A percentile compares a stretch with the other conserved stretches of the same genome.
These are phyloP conservation scores for Gonioctena quinquepunctata DNA, from an alignment of 1,140 invertebrate species.

Conservation along the genomic window DNA sequence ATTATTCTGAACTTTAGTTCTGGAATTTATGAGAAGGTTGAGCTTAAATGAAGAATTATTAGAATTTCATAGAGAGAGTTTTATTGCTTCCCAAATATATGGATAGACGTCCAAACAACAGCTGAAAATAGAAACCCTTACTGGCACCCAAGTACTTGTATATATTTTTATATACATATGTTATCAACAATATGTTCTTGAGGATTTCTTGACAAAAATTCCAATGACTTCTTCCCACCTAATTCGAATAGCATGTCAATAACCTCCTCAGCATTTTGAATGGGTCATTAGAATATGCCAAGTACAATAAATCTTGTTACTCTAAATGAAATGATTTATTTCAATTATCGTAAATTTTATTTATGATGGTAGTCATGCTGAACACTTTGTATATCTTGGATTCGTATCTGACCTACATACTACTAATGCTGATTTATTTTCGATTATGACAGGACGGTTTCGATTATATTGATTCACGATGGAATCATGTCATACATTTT, in stretches of 20 bases:
- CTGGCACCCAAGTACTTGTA: too few relatives aligned
- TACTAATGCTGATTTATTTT: neutral
- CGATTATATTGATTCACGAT: neutral
- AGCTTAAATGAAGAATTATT: too few relatives aligned
- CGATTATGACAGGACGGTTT: neutral
- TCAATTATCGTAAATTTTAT: constrained; percentile 13
- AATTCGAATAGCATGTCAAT: neutral
- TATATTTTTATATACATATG: too few relatives aligned
- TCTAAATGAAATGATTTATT: constrained; percentile 14
- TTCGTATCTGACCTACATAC: neutral
- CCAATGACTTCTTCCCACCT: neutral
- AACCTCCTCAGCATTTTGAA: neutral
- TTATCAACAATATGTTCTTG: too few relatives aligned
- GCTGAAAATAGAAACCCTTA: too few relatives aligned
- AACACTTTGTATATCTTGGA: neutral
- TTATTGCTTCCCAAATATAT: too few relatives aligned
- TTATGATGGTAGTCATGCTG: constrained; percentile 5
- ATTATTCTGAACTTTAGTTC: too few relatives aligned
- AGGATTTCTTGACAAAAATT: too few relatives aligned
- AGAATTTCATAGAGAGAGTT: too few relatives aligned
- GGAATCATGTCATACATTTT: neutral
- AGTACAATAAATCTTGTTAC: constrained; percentile 11
- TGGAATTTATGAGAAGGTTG: too few relatives aligned
- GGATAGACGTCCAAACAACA: too few relatives aligned
- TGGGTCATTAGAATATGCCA: neutral